Conservation (phyloP, 2,797 vertebrate species). For the Neosilurus hyrtlii region DNA sequence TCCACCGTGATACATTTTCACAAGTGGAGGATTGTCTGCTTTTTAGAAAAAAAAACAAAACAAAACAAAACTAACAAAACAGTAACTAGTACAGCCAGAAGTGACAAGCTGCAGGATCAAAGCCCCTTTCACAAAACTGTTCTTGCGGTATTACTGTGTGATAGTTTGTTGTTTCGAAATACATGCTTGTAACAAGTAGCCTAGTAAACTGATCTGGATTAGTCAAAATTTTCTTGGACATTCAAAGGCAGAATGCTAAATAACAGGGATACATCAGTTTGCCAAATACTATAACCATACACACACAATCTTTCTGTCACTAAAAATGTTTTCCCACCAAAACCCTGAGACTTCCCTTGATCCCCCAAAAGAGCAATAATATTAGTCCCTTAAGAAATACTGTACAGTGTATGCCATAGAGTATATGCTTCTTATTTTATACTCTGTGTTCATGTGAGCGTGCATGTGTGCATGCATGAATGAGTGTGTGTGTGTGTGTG, state of each 20-base stretch:
- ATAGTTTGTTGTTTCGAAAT: not conserved
- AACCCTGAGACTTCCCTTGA: constrained; percentile 13
- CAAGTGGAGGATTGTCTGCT: not conserved
- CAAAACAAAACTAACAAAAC: not conserved
- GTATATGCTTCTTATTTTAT: constrained; percentile 68
- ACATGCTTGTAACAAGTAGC: not conserved
- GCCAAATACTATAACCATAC: not conserved
- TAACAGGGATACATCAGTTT: not conserved
- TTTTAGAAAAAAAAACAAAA: no score
- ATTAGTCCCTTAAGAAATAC: constrained; percentile 68
- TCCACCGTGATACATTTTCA: not conserved
- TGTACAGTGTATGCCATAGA: constrained; percentile 64
- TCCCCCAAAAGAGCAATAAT: constrained; percentile 43
- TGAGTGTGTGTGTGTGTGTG: no score
- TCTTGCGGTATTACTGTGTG: not conserved
- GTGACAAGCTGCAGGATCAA: not conserved
- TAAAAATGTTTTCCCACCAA: constrained; percentile 30
- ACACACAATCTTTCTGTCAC: constrained; percentile 13
- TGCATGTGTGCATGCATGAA: constrained; percentile 16
- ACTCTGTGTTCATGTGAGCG: constrained; percentile 25
- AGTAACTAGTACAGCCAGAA: not conserved
- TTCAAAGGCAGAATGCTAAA: not conserved
- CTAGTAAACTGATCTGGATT: not conserved
- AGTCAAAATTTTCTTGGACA: not conserved
- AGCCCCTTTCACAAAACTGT: not conserved